Evolutionary conservation across 1,140 invertebrate species (phyloP).

Genomic region (Calycopis cecrops): DNA sequence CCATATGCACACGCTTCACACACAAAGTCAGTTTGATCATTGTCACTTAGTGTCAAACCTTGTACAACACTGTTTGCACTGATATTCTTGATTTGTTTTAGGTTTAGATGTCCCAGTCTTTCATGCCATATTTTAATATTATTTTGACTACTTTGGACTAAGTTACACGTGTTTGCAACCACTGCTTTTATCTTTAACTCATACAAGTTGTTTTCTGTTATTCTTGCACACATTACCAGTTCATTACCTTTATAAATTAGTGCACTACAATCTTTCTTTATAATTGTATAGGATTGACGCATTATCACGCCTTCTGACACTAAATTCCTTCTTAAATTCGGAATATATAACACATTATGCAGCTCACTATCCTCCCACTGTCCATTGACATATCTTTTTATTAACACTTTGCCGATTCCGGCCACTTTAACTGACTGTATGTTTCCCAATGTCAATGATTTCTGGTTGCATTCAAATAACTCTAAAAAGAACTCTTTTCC

Average conservation of each 20-base stretch:
- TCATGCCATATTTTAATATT: constrained; percentile 30
- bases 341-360: constrained; percentile 37
- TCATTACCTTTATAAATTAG: constrained; percentile 27
- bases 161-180: constrained; percentile 21
- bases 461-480: constrained; percentile 25
- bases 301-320: constrained; percentile 41
- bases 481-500: constrained; percentile 28
- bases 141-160: constrained; percentile 22
- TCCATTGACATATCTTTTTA: constrained; percentile 34
- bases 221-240: constrained; percentile 25
- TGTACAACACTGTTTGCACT: constrained; percentile 18
- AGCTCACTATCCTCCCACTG: constrained; percentile 34
- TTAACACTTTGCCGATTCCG: constrained; percentile 26
- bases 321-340: constrained; percentile 34
- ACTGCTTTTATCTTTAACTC: constrained; percentile 29
- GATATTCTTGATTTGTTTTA: constrained; percentile 32
- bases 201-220: constrained; percentile 33
- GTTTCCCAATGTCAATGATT: constrained; percentile 32
- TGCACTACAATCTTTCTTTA: constrained; percentile 23
- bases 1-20: constrained; percentile 53
- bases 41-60: constrained; percentile 22
- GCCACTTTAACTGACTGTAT: constrained; percentile 27
- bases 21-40: constrained; percentile 28
- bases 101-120: constrained; percentile 25
- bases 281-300: constrained; percentile 25